Conservation (phyloP, 2,888 invertebrate species). For the Dione juno region DNA sequence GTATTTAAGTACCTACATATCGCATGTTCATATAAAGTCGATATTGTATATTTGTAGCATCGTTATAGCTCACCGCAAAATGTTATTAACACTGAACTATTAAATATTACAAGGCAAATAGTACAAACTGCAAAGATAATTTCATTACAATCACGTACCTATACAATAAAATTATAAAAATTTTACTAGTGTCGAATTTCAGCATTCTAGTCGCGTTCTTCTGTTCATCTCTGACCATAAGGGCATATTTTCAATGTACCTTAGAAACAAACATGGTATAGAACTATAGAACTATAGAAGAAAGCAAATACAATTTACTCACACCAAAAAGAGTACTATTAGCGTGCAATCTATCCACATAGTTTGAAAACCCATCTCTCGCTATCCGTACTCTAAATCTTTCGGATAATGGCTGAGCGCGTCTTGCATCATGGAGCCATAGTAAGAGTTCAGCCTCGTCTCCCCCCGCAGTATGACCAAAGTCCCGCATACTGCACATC, state of each 20-base stretch:
- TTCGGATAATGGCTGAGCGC: constrained; percentile 92
- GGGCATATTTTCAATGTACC: too few species aligned
- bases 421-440: constrained; percentile 91
- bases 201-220: not conserved
- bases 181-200: not conserved
- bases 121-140: not conserved
- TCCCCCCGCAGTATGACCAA: constrained; percentile 93
- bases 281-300: too few species aligned
- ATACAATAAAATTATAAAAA: not conserved
- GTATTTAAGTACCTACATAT: not conserved
- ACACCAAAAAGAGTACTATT: constrained; percentile 95
- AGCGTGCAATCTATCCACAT: constrained; percentile 93
- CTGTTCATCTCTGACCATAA: too few species aligned
- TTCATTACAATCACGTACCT: not conserved
- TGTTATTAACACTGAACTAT: not conserved
- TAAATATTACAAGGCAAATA: not conserved
- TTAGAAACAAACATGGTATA: too few species aligned
- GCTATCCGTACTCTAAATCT: constrained; percentile 94
- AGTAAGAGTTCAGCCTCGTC: constrained; percentile 96
- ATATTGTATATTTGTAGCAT: constrained; percentile 15
- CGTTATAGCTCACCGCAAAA: constrained; percentile 12
- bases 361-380: constrained; percentile 94
- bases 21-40: not conserved
- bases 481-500: constrained; percentile 93
- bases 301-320: constrained; percentile 50